Conservation (phyloP, 2,797 vertebrate species). For the Girardinus metallicus region DNA sequence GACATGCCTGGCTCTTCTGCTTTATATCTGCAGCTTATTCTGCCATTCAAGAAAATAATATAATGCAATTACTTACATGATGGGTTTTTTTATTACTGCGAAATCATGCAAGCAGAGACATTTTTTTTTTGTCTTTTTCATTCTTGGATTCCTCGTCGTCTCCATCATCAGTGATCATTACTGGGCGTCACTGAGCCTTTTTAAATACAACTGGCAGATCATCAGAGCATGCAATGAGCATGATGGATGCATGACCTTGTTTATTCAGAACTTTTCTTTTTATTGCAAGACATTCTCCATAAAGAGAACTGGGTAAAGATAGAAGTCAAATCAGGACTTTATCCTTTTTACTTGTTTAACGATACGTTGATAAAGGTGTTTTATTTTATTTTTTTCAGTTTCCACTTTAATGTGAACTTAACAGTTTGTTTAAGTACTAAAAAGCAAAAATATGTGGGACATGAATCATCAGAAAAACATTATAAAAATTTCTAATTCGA, state of each 20-base stretch:
- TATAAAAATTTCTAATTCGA: slow-evolving; percentile 19
- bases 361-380: neutral
- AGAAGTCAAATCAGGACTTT: slow-evolving; percentile 5
- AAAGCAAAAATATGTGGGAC: neutral
- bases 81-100: neutral
- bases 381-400: neutral
- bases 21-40: slow-evolving; percentile 26
- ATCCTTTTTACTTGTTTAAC: slow-evolving; percentile 2
- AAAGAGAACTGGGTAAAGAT: neutral
- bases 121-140: neutral
- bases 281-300: slow-evolving; percentile 29
- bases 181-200: slow-evolving; percentile 33
- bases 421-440: neutral
- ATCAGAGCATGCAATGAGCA: slow-evolving; percentile 42
- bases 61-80: neutral
- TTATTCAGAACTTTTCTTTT: slow-evolving; percentile 39
- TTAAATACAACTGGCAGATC: slow-evolving; percentile 50
- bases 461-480: neutral
- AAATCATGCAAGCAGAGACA: slow-evolving; percentile 1
- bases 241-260: slow-evolving; percentile 54
- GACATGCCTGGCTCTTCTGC: slow-evolving; percentile 13
- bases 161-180: slow-evolving; percentile 37
- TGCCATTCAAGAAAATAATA: neutral
- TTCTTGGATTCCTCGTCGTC: slow-evolving; percentile 24
- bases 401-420: slow-evolving; percentile 12